phyloP scores from a whole-genome alignment of 2,888 invertebrate species.

The Drosophila multiciliata region DNA sequence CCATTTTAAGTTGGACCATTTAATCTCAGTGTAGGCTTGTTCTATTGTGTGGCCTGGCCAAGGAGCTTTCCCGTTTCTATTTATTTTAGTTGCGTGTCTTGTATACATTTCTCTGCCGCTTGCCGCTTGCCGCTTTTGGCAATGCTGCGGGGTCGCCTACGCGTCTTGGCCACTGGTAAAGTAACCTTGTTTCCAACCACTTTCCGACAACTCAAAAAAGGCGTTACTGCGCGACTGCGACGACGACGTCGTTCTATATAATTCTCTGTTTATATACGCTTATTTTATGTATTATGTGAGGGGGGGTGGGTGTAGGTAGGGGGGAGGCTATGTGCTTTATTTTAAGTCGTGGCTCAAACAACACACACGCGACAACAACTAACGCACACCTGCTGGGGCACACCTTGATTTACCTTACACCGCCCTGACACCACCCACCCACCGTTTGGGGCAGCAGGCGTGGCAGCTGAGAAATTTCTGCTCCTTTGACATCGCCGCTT shows the following conservation, averaged over 20 bases:
- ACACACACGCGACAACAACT: conserved; percentile 24
- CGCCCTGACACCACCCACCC: conserved; percentile 14
- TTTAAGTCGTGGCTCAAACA: conserved; percentile 36
- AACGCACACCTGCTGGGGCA: conserved; percentile 57
- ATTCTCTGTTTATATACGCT: conserved; percentile 41
- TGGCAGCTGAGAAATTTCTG: conserved; percentile 34
- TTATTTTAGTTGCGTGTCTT: conserved; percentile 64
- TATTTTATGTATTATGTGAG: conserved; percentile 41
- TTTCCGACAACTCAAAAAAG: conserved; percentile 59
- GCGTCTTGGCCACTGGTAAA: conserved; percentile 51
- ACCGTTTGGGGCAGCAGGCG: conserved; percentile 9
- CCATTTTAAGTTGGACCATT: neutral
- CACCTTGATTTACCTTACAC: conserved; percentile 71
- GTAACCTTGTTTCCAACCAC: conserved; percentile 77
- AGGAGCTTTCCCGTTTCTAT: conserved; percentile 44
- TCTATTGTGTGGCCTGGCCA: conserved; percentile 45
- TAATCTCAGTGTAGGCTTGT: conserved; percentile 21
- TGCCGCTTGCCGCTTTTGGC: conserved; percentile 34
- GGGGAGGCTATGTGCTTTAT: conserved; percentile 34
- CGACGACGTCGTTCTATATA: conserved; percentile 60
- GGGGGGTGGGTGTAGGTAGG: no score
- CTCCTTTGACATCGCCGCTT: conserved; percentile 3
- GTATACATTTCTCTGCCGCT: conserved; percentile 60
- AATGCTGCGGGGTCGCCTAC: conserved; percentile 50
- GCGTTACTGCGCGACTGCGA: conserved; percentile 60